A percentile compares a stretch with the other conserved stretches of the same genome.
phyloP scores from a whole-genome alignment of 2,888 invertebrate species.

The Deilephila elpenor region DNA sequence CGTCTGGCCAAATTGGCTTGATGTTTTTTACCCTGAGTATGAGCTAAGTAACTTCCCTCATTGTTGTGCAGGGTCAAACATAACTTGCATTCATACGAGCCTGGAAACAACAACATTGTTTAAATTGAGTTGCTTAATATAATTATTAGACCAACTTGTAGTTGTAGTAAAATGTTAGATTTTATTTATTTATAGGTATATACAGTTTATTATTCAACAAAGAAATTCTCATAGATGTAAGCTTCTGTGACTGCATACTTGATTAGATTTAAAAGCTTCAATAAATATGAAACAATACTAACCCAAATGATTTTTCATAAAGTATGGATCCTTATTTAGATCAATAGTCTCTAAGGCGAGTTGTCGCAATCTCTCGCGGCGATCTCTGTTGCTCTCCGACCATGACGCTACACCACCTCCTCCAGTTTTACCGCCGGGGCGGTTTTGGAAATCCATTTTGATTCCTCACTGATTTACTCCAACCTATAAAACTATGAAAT shows the following conservation, averaged over 20 bases:
- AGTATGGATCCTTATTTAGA: constrained; percentile 99
- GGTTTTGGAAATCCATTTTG: constrained; percentile 98
- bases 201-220: too few species aligned
- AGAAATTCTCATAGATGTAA: too few species aligned
- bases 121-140: not conserved
- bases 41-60: constrained; percentile 99
- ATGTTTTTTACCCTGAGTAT: constrained; percentile 99
- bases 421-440: constrained; percentile 99
- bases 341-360: constrained; percentile 99
- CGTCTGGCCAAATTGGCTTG: constrained; percentile 98
- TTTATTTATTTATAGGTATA: too few species aligned
- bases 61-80: constrained; percentile 99
- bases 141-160: not conserved
- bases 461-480: not conserved
- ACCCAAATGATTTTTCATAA: constrained; percentile 99
- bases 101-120: constrained; percentile 64
- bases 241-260: too few species aligned
- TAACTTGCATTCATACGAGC: constrained; percentile 99
- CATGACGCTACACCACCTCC: constrained; percentile 99
- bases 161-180: too few species aligned
- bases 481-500: not conserved
- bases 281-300: constrained; percentile 41
- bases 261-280: too few species aligned
- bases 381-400: constrained; percentile 98
- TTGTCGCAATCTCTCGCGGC: constrained; percentile 97